Conservation (phyloP, 2,888 invertebrate species). For the Drosophila algonquin region DNA sequence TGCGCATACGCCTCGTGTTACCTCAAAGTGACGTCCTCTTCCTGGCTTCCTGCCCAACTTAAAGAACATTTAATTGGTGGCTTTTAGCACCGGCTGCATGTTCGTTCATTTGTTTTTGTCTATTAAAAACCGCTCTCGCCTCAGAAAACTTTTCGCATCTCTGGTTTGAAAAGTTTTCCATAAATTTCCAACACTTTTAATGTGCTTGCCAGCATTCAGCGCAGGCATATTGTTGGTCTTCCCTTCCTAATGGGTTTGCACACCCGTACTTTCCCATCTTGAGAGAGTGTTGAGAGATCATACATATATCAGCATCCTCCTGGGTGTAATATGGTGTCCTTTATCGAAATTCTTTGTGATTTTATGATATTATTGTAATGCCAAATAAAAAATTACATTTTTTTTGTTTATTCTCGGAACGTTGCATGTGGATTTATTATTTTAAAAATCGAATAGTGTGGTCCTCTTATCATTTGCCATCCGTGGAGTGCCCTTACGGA, state of each 20-base stretch:
- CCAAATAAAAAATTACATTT: background rate
- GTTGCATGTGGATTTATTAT: background rate
- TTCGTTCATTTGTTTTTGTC: slow-evolving; percentile 38
- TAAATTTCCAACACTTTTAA: slow-evolving; percentile 30
- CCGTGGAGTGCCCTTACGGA: background rate
- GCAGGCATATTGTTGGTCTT: background rate
- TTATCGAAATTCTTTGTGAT: too few species aligned
- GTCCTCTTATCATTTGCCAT: too few species aligned
- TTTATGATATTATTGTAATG: background rate
- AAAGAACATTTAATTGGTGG: slow-evolving; percentile 68
- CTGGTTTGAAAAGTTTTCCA: slow-evolving; percentile 22
- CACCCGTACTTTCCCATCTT: too few species aligned
- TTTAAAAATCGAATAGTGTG: slow-evolving; percentile 3
- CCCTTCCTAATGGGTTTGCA: slow-evolving; percentile 13
- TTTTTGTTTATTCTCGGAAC: background rate
- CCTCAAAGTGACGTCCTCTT: slow-evolving; percentile 5
- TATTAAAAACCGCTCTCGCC: slow-evolving; percentile 50
- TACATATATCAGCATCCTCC: too few species aligned
- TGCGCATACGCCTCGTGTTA: slow-evolving; percentile 47
- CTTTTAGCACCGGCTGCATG: slow-evolving; percentile 36
- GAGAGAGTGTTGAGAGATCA: background rate
- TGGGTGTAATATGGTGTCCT: too few species aligned
- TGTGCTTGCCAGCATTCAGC: slow-evolving; percentile 20
- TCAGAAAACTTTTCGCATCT: slow-evolving; percentile 33
- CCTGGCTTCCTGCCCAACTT: slow-evolving; percentile 41